Base-by-base conservation (phyloP, 1,140 invertebrate species). In the Calliopsis andreniformis region DNA sequence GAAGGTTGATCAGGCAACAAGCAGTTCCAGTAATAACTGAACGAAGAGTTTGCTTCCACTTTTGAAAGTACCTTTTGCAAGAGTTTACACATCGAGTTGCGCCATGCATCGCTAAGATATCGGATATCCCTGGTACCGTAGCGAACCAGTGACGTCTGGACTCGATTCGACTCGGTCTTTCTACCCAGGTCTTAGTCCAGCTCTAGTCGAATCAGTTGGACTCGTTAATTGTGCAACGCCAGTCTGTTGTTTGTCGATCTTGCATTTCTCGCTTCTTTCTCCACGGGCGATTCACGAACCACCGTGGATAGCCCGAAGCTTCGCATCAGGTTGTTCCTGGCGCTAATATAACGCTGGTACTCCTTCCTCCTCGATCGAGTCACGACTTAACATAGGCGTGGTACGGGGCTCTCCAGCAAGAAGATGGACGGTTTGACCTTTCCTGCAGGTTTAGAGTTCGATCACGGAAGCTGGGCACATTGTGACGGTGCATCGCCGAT, bases 341-440 rank as follows among this genome's bases (percentile, higher is more conserved):
- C 80, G 71, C 81, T 79, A 83, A 83, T 80, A 76, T 76, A 84
- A 80, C 77, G 67, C 81, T 63, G 78, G 77, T 56, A 69, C 73
- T 83, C 80, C 82, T 82, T 84, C 63, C 76, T 78, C 76, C 75
- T 67, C 84, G 86, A 84, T 84, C 86, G 72, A 85, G 87, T 89
- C 87, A 88, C 87, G 88, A 89, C 78, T 87, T 53, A 78, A 77
- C 86, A 88, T 84, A 89, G 88, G 88, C 88, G 88, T 89, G 88
- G 88, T 87, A 70, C 58, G 62, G 55, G 56, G 76, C 70, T 84
- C 56, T 78, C 71, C 64, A 53, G 32, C 67, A 68, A 76, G 82
- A 87, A 88, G 86, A 88, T 85, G 86, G 78, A 88, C 86, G 86
- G 70, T 75, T 80, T 85, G 86, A 88, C 86, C 84, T 88, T 80